These are phyloP conservation scores for Periophthalmus modestus DNA, from an alignment of 2,113 vertebrate species.

Conservation along the genomic window DNA sequence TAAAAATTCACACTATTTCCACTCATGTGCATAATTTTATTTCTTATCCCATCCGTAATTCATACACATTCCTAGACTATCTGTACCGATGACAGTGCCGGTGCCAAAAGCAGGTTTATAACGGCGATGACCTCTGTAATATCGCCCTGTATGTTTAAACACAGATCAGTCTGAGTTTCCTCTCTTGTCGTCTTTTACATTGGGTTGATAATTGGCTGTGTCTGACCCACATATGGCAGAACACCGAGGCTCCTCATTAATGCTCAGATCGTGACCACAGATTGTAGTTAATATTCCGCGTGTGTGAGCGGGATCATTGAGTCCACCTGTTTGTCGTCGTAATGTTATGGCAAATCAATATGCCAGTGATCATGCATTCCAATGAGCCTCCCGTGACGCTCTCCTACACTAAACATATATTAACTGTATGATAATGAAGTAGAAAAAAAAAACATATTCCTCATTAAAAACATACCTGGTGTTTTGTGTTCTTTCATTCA, in stretches of 20 bases:
- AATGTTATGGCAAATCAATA: conserved; percentile 1
- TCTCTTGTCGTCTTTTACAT: neutral
- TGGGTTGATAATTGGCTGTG: neutral
- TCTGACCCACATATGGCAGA: neutral
- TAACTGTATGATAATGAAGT: conserved; percentile 8
- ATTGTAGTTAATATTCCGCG: conserved; percentile 4
- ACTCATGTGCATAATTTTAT: too few relatives aligned
- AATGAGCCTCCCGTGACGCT: neutral
- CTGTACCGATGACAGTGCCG: too few relatives aligned
- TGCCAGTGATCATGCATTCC: neutral
- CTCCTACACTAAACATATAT: neutral
- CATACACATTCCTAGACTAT: neutral
- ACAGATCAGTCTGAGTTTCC: neutral
- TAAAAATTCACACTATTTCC: too few relatives aligned
- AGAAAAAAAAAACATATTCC: too few relatives aligned
- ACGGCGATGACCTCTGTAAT: neutral
- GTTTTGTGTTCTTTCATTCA: too few relatives aligned
- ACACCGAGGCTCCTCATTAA: neutral
- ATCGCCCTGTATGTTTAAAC: neutral
- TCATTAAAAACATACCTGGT: too few relatives aligned
- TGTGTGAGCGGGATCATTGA: neutral
- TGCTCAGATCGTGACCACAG: neutral
- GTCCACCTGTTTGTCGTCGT: neutral
- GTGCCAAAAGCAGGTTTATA: neutral
- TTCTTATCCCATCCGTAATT: too few relatives aligned